Percentiles rank a stretch among this genome's conserved stretches.
phyloP scores from a whole-genome alignment of 2,797 vertebrate genomes.

The Coregonus suidteri region DNA sequence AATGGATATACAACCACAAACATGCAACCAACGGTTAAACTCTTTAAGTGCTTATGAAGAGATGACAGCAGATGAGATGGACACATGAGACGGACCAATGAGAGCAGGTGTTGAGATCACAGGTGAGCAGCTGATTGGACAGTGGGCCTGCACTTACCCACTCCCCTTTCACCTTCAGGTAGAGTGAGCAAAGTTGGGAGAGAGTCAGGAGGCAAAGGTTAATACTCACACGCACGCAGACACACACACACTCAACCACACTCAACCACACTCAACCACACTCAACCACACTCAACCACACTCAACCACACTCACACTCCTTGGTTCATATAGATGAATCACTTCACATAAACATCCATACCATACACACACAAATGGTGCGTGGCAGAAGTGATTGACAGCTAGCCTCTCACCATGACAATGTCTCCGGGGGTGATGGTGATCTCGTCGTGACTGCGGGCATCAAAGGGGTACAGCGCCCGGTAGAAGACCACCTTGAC shows the following conservation, averaged over 20 bases:
- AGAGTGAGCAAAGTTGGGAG: constrained; percentile 81
- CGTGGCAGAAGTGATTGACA: not conserved
- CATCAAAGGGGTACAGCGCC: constrained; percentile 94
- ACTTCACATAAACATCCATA: not conserved
- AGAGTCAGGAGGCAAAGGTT: constrained; percentile 64
- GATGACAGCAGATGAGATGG: constrained; percentile 43
- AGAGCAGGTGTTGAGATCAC: constrained; percentile 30
- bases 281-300: not conserved
- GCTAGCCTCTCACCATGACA: constrained; percentile 85
- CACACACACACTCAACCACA: not conserved
- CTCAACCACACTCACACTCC: constrained; percentile 5
- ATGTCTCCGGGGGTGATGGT: constrained; percentile 94
- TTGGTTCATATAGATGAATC: not conserved
- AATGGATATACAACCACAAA: not conserved
- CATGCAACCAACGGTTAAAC: not conserved
- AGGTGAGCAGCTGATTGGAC: constrained; percentile 61
- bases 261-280: not conserved
- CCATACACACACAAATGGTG: constrained; percentile 10
- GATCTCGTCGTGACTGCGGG: constrained; percentile 97
- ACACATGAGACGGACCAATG: constrained; percentile 44
- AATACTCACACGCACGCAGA: constrained; percentile 24
- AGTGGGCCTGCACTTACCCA: constrained; percentile 83
- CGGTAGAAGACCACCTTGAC: constrained; percentile 96
- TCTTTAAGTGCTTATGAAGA: not conserved
- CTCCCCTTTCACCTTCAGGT: constrained; percentile 92